phyloP scores from a whole-genome alignment of 2,797 vertebrate species.

The Lycodopsis pacificus region DNA sequence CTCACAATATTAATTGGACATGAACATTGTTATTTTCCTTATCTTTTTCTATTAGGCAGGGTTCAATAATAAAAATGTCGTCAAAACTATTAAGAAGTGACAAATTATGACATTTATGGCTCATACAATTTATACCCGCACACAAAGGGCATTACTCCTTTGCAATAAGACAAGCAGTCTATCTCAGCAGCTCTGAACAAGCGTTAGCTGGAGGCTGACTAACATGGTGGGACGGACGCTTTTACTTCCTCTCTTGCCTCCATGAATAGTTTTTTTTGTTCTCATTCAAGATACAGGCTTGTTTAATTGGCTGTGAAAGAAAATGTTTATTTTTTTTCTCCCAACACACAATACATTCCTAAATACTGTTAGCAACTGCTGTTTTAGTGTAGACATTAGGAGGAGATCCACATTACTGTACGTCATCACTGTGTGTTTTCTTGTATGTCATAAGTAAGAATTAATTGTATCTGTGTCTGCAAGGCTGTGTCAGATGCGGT shows the following conservation, averaged over 20 bases:
- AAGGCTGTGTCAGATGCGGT: conserved; percentile 61
- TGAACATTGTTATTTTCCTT: conserved; percentile 72
- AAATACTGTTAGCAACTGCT: background rate
- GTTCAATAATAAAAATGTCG: conserved; percentile 80
- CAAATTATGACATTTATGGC: conserved; percentile 74
- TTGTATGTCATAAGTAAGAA: conserved; percentile 18
- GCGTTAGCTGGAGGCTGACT: conserved; percentile 28
- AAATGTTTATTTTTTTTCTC: background rate
- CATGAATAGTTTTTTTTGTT: conserved; percentile 2
- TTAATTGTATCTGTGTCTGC: conserved; percentile 42
- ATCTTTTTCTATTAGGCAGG: conserved; percentile 76
- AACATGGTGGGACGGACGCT: background rate
- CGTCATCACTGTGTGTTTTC: background rate
- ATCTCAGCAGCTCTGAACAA: conserved; percentile 12
- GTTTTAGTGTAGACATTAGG: background rate
- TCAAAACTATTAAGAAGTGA: conserved; percentile 69
- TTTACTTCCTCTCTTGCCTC: conserved; percentile 13
- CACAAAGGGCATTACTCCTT: conserved; percentile 68
- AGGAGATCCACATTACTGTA: background rate
- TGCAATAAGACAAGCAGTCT: conserved; percentile 33
- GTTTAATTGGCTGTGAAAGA: background rate
- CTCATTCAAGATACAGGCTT: background rate
- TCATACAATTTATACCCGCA: conserved; percentile 63
- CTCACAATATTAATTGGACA: conserved; percentile 67
- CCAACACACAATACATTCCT: background rate